Evolutionary conservation across 2,113 vertebrate genomes (phyloP).

Genomic region (Erpornis zantholeuca): DNA sequence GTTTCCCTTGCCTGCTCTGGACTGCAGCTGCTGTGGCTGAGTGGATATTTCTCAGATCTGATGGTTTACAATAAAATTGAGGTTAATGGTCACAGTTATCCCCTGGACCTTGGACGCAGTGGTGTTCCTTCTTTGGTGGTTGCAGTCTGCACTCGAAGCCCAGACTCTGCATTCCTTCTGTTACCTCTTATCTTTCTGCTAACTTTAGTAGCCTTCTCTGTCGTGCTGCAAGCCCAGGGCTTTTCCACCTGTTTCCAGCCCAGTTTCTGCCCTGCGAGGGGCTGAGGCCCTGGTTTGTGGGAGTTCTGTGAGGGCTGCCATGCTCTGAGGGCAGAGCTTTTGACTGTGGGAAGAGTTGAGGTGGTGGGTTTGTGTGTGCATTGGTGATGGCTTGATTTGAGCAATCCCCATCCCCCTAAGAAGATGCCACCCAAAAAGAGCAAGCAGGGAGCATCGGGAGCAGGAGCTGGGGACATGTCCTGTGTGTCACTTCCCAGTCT

Average conservation of each 20-base stretch:
- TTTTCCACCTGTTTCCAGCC: background rate
- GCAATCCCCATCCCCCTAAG: background rate
- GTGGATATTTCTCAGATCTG: background rate
- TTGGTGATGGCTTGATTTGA: accelerated
- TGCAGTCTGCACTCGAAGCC: background rate
- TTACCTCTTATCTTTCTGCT: background rate
- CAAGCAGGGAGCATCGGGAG: accelerated
- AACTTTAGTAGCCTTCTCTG: background rate
- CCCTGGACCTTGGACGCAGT: accelerated
- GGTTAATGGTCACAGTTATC: background rate
- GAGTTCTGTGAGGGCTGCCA: accelerated
- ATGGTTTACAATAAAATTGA: background rate
- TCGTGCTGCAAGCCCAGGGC: background rate
- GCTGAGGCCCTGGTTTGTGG: background rate
- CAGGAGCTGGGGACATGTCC: background rate
- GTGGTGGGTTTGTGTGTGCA: background rate
- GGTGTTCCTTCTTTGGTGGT: background rate
- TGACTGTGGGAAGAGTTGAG: accelerated
- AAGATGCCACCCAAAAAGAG: accelerated
- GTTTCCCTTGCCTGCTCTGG: background rate
- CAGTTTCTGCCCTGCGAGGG: accelerated
- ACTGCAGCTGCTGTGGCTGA: background rate
- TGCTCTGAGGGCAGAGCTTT: background rate
- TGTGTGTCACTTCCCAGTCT: background rate
- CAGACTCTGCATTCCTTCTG: background rate